Percentiles rank a stretch among this genome's conserved stretches.
These are phyloP conservation scores for Pterocles gutturalis DNA, from an alignment of 2,113 vertebrate genomes.

Conservation along the genomic window DNA sequence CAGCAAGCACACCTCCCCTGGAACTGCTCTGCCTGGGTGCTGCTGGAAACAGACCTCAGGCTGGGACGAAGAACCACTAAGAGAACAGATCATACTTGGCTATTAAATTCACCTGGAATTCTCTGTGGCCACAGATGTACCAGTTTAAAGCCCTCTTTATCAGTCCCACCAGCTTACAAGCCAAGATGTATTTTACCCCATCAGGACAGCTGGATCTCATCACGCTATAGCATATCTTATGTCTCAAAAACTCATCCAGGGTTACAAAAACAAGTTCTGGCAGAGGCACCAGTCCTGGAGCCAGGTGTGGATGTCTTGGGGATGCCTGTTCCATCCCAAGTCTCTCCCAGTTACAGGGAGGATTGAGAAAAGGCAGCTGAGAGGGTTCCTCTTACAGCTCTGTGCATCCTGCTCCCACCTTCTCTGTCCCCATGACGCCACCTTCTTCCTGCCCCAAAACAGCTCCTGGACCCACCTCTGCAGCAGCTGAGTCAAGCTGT, in stretches of 20 bases:
- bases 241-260: background rate
- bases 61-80: background rate
- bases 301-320: background rate
- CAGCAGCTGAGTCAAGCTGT: fast-evolving
- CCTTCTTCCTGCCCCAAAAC: background rate
- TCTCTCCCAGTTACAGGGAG: background rate
- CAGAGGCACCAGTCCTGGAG: background rate
- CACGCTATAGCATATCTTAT: background rate
- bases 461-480: fast-evolving
- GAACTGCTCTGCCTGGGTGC: fast-evolving
- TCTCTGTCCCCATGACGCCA: background rate
- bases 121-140: background rate
- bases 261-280: background rate
- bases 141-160: background rate
- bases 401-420: no score
- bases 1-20: background rate
- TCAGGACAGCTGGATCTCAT: background rate
- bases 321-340: background rate
- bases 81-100: fast-evolving
- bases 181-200: background rate
- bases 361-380: background rate
- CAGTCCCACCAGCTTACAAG: background rate
- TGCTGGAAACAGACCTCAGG: background rate
- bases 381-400: background rate
- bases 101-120: background rate